These are phyloP conservation scores for Chaitophorus viminalis DNA, from an alignment of 2,888 invertebrate species.

Conservation along the genomic window DNA sequence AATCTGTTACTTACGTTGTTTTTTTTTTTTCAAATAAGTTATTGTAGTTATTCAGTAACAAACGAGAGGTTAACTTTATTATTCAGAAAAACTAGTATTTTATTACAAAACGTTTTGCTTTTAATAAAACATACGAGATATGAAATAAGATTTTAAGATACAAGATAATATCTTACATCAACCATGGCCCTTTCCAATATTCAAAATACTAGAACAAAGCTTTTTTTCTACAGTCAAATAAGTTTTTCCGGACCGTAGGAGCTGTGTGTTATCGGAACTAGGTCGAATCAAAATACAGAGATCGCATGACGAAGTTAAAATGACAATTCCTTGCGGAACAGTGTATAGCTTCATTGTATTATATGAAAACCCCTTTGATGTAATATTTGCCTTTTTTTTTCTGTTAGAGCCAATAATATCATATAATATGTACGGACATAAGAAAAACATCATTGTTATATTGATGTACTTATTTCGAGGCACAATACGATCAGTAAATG, in stretches of 20 bases:
- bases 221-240: not conserved
- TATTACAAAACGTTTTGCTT: not conserved
- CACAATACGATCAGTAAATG: not conserved
- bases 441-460: not conserved
- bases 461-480: not conserved
- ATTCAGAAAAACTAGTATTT: not conserved
- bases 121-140: too few relatives aligned
- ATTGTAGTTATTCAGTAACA: not conserved
- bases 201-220: too few relatives aligned
- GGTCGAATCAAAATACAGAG: not conserved
- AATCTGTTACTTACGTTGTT: not conserved
- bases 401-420: not conserved
- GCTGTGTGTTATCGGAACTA: not conserved
- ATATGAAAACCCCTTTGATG: constrained; percentile 19
- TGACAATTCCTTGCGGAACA: not conserved
- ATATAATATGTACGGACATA: not conserved
- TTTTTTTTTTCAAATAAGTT: not conserved
- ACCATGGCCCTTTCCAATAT: not conserved
- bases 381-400: not conserved
- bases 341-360: not conserved
- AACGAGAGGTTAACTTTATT: not conserved
- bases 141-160: too few relatives aligned
- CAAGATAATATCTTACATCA: not conserved
- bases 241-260: not conserved
- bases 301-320: not conserved